Base-by-base conservation (phyloP, 2,113 vertebrate species). In the Coregonus clupeaformis region DNA sequence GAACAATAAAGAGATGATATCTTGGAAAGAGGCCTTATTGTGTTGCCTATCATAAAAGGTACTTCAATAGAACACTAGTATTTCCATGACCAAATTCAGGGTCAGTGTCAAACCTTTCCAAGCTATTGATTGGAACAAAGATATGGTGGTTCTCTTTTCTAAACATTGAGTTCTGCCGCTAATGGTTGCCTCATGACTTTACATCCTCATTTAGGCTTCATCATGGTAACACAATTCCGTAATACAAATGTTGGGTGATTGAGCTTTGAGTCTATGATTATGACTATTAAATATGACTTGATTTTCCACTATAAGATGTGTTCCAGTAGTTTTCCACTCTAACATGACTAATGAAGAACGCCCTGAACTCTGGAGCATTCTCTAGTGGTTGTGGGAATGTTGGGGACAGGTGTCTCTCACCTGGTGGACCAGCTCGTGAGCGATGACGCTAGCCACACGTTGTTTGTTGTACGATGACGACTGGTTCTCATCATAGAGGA, bases 351-450 rank as follows among this genome's bases (percentile, higher is more conserved):
- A 42, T 42, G 9, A 42, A 42, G 36, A 42, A 42, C 36, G 7
- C 36, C 36, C 36, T 36, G 36, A 36, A 2, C 9, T 42, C 36
- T 42, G 13, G 29, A 36, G 1, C 3, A 25, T 52, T 60, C 45
- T 42, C 29, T 52, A 27, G 47, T 49, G 47, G 47, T 49, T 16
- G 14, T 18, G 36, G 36, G 9, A 42, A 18, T 52, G 49, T 52
- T 52, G 49, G 49, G 22, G 14, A 64, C 16, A 20, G 16, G 32
- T 49, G 62, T 65, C 13, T n/a, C n/a, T 1, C 93, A 99, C 98
- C 97, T 99, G 98, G 75, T 99, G 98, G 27, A 97, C 96, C 0
- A 99, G 93, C 75, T 99, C 98, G 14, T 99, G 98, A 36, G 97
- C 88, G 32, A 99, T 77, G 62, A 99, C 98, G 72, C 89, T 83